Conservation (phyloP, 2,113 vertebrate species). For the Poeciliopsis retropinna region DNA sequence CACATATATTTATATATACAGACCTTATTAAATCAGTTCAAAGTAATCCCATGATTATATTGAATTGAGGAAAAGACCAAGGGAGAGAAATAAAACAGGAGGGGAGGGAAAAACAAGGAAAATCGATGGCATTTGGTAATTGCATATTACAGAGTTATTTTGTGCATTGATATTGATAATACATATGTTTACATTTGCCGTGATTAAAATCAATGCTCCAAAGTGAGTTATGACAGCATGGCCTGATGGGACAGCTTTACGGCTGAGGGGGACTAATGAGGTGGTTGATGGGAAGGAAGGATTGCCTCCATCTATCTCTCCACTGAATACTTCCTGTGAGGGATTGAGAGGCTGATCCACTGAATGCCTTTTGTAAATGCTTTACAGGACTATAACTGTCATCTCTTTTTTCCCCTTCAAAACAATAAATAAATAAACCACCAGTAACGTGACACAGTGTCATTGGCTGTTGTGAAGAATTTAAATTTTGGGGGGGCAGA, state of each 20-base stretch:
- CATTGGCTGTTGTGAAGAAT: background rate
- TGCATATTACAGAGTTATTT: constrained; percentile 95
- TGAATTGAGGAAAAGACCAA: constrained; percentile 55
- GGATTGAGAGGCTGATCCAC: constrained; percentile 25
- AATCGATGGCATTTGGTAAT: constrained; percentile 93
- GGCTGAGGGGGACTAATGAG: constrained; percentile 80
- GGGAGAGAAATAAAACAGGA: constrained; percentile 28
- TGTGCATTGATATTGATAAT: constrained; percentile 94
- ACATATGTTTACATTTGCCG: constrained; percentile 89
- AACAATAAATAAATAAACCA: background rate
- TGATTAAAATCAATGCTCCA: constrained; percentile 89
- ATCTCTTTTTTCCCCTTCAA: background rate
- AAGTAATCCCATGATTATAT: constrained; percentile 84
- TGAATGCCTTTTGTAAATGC: constrained; percentile 1
- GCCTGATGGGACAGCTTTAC: constrained; percentile 82
- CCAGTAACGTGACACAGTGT: background rate
- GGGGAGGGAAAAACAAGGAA: constrained; percentile 64
- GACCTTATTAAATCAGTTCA: constrained; percentile 93
- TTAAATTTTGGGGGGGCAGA: background rate
- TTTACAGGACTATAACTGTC: background rate
- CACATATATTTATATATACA: constrained; percentile 81
- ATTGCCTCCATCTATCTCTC: constrained; percentile 78
- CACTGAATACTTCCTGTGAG: constrained; percentile 63
- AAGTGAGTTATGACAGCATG: constrained; percentile 82
- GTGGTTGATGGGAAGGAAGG: constrained; percentile 78